A percentile compares a stretch with the other conserved stretches of the same genome.
phyloP scores from a whole-genome alignment of 2,888 invertebrate genomes.

The Rhingia rostrata region DNA sequence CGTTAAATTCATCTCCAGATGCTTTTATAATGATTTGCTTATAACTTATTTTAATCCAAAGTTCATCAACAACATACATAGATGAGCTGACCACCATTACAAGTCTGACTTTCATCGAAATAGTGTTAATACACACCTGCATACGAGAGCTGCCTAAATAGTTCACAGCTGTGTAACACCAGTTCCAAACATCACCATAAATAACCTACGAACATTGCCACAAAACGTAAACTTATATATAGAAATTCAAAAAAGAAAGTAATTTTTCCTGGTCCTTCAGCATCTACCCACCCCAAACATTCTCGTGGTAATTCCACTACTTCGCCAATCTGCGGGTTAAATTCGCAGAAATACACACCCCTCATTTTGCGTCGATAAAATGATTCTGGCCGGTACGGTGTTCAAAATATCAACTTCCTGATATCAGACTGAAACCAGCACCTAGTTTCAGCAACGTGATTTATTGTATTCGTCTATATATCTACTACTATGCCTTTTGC shows the following conservation, averaged over 20 bases:
- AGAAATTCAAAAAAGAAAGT: conserved; percentile 30
- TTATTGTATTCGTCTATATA: conserved; percentile 61
- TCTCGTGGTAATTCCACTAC: conserved; percentile 36
- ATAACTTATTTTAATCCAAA: no score
- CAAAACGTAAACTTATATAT: conserved; percentile 35
- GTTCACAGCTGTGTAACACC: conserved; percentile 3
- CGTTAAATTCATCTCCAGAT: no score
- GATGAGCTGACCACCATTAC: no score
- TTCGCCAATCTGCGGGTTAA: conserved; percentile 58
- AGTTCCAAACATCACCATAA: background rate
- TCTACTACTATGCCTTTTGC: conserved; percentile 61
- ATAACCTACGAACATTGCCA: conserved; percentile 17
- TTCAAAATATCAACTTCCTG: conserved; percentile 47
- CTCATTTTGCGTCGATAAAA: conserved; percentile 31
- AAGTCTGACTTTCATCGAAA: no score
- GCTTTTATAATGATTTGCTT: no score
- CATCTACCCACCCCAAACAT: conserved; percentile 30
- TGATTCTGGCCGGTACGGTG: conserved; percentile 17
- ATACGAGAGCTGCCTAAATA: background rate
- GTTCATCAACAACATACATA: no score
- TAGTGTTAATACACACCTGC: no score
- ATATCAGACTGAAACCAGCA: conserved; percentile 39
- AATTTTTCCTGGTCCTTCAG: conserved; percentile 36
- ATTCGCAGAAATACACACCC: conserved; percentile 65
- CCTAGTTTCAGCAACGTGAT: conserved; percentile 58